Evolutionary conservation across 2,888 invertebrate genomes (phyloP).

Genomic region (Clunio marinus): DNA sequence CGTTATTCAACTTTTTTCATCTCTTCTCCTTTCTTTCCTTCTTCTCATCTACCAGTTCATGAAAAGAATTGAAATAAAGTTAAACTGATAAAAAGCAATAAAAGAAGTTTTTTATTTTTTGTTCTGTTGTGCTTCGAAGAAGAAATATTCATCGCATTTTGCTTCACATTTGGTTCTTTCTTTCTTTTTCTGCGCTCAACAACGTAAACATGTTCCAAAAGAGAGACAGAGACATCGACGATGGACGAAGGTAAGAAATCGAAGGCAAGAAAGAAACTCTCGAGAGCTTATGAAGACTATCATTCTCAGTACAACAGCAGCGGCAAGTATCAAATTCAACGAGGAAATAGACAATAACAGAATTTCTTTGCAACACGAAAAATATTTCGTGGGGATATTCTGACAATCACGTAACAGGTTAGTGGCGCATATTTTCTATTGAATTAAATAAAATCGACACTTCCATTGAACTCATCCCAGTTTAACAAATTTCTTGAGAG

Average conservation of each 20-base stretch:
- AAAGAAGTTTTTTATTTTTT: conserved; percentile 31
- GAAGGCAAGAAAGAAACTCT: background rate
- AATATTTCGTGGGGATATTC: too few species aligned
- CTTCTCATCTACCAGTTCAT: background rate
- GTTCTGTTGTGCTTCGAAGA: background rate
- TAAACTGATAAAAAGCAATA: conserved; percentile 33
- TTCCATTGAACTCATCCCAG: too few species aligned
- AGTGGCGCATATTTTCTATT: background rate
- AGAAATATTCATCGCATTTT: background rate
- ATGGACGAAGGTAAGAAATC: background rate
- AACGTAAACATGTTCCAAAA: background rate
- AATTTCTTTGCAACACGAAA: background rate
- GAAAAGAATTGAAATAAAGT: background rate
- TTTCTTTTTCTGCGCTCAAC: background rate
- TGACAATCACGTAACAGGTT: background rate
- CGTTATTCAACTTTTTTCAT: background rate
- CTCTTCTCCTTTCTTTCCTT: background rate
- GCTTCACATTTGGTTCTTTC: background rate
- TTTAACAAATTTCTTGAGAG: conserved; percentile 12
- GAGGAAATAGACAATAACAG: conserved; percentile 3
- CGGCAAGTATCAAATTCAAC: background rate
- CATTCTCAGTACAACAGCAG: background rate
- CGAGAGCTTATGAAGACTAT: background rate
- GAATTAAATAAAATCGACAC: too few species aligned
- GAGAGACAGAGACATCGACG: background rate